Conservation (phyloP, 1,140 invertebrate species). For the Leguminivora glycinivorella region DNA sequence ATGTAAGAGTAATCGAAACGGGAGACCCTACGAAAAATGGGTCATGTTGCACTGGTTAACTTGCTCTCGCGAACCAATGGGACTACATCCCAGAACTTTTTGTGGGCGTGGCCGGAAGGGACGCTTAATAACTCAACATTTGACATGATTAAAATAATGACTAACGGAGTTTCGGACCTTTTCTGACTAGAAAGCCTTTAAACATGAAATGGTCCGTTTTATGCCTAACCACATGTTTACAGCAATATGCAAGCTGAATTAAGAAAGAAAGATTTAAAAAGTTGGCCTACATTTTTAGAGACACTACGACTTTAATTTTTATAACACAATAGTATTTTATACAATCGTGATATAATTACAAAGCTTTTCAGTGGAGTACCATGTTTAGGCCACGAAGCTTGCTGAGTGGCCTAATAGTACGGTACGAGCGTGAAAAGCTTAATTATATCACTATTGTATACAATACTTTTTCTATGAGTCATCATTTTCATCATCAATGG, state of each 20-base stretch:
- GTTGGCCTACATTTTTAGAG: too few species aligned
- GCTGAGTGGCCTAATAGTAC: too few species aligned
- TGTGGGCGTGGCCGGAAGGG: not conserved
- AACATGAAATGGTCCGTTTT: not conserved
- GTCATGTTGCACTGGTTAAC: not conserved
- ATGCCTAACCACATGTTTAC: not conserved
- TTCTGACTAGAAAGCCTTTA: not conserved
- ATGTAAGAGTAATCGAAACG: too few species aligned
- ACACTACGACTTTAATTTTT: too few species aligned
- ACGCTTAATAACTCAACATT: not conserved
- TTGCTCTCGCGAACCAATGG: not conserved
- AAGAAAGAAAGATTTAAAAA: not conserved
- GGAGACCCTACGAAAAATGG: not conserved
- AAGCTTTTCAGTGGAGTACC: too few species aligned
- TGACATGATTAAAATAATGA: conserved; percentile 15
- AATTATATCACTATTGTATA: too few species aligned
- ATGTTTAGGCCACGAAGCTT: too few species aligned
- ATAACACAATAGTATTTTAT: too few species aligned
- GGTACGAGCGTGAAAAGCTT: too few species aligned
- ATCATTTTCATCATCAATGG: too few species aligned
- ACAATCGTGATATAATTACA: too few species aligned
- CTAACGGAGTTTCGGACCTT: not conserved
- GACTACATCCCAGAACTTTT: not conserved
- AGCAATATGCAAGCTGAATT: not conserved
- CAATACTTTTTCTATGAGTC: too few species aligned